Percentiles rank a stretch among this genome's conserved stretches.
Evolutionary conservation across 2,888 invertebrate species (phyloP).

Genomic region (Trachelus tabidus): DNA sequence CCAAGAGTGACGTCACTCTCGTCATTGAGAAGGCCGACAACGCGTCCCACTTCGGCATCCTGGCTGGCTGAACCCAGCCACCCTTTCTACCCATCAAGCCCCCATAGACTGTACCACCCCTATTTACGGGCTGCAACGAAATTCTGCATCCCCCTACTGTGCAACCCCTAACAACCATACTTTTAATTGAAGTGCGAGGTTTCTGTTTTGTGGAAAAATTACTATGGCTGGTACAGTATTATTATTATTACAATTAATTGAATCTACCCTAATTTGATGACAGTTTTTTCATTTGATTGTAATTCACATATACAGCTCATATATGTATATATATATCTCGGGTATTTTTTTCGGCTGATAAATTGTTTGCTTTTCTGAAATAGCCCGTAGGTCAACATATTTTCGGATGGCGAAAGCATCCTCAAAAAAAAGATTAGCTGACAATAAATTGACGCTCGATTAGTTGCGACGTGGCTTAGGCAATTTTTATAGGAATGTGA

Average conservation of each 20-base stretch:
- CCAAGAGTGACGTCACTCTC: conserved; percentile 55
- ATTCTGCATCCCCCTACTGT: background rate
- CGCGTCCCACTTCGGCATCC: conserved; percentile 55
- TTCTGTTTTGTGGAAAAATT: background rate
- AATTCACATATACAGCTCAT: conserved; percentile 8
- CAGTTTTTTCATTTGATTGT: conserved; percentile 33
- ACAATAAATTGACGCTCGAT: background rate
- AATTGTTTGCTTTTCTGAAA: background rate
- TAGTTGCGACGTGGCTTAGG: too few relatives aligned
- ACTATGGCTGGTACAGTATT: background rate
- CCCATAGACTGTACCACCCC: conserved; percentile 22
- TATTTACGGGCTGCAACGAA: conserved; percentile 19
- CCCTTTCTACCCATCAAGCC: conserved; percentile 4
- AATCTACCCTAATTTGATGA: conserved; percentile 32
- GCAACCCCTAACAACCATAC: background rate
- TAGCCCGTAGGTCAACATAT: background rate
- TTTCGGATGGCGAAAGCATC: background rate
- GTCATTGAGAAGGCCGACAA: conserved; percentile 61
- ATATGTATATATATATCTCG: background rate
- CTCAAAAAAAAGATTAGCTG: background rate
- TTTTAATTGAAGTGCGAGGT: background rate
- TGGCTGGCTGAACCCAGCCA: conserved; percentile 38
- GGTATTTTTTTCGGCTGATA: background rate
- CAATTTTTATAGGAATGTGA: too few relatives aligned
- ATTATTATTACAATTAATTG: background rate